These are phyloP conservation scores for Hyposoter dolosus DNA, from an alignment of 2,888 invertebrate genomes.

Conservation along the genomic window DNA sequence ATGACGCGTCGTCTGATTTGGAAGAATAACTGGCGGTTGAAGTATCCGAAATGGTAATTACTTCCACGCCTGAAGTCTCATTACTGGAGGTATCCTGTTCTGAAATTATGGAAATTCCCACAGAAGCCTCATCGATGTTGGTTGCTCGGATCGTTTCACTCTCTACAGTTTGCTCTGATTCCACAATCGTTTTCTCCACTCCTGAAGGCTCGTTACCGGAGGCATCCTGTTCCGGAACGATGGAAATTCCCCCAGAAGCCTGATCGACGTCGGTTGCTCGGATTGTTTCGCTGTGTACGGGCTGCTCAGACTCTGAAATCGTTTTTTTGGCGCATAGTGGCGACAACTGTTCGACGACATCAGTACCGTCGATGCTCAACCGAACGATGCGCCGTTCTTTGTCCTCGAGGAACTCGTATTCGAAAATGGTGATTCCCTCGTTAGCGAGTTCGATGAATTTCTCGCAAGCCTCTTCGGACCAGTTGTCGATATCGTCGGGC, in stretches of 20 bases:
- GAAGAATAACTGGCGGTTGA: conserved; percentile 18
- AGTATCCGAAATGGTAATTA: conserved; percentile 33
- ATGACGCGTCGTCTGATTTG: conserved; percentile 7
- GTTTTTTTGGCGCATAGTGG: conserved; percentile 83
- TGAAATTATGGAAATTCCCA: neutral
- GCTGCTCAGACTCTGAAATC: neutral
- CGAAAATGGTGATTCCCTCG: conserved; percentile 90
- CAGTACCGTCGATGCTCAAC: conserved; percentile 87
- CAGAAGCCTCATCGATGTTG: neutral
- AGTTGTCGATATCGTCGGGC: conserved; percentile 87
- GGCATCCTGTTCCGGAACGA: neutral
- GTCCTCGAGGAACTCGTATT: conserved; percentile 88
- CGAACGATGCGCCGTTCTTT: conserved; percentile 89
- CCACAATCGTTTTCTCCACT: neutral
- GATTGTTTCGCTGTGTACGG: neutral
- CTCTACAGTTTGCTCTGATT: neutral
- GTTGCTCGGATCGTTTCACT: neutral
- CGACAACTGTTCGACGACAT: conserved; percentile 88
- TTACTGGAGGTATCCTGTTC: neutral
- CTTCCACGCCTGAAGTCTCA: conserved; percentile 56
- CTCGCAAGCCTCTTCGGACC: conserved; percentile 89
- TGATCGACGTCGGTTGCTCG: neutral
- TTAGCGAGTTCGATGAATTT: conserved; percentile 90
- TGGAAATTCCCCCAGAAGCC: neutral
- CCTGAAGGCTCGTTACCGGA: neutral